Conservation (phyloP, 2,113 vertebrate genomes). For the Zonotrichia leucophrys region DNA sequence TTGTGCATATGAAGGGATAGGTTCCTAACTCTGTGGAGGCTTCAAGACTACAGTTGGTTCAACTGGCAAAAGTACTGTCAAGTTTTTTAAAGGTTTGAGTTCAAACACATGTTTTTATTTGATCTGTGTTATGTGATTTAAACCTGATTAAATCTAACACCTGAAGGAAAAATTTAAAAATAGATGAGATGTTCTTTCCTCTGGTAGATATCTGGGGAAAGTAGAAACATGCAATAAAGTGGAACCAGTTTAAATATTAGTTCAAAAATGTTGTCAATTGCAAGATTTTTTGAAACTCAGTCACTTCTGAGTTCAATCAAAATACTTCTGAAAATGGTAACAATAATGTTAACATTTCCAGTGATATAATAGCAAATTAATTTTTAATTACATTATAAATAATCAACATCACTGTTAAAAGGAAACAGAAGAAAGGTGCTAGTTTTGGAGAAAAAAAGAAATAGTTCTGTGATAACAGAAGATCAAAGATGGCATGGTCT, state of each 20-base stretch:
- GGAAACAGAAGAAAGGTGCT: neutral
- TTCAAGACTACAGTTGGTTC: neutral
- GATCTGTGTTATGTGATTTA: neutral
- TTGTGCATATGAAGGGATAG: neutral
- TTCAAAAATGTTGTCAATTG: neutral
- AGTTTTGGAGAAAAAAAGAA: neutral
- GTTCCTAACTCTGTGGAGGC: neutral
- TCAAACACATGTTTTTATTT: conserved; percentile 1
- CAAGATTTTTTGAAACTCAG: neutral
- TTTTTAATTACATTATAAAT: conserved; percentile 32
- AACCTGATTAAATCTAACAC: conserved; percentile 1
- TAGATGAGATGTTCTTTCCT: neutral
- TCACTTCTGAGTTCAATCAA: neutral
- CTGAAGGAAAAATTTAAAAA: conserved; percentile 19
- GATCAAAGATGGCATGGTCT: neutral
- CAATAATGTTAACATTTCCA: neutral
- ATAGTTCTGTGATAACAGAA: neutral
- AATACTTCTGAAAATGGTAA: neutral
- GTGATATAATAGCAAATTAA: neutral
- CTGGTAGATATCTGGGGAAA: neutral
- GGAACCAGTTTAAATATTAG: neutral
- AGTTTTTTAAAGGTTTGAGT: neutral
- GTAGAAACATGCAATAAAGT: conserved; percentile 8
- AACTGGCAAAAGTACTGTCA: neutral
- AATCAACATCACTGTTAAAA: neutral